Percentiles rank a stretch among this genome's conserved stretches.
These are phyloP conservation scores for Manis crassicaudata DNA, from an alignment of 2,797 vertebrate genomes.

Conservation along the genomic window DNA sequence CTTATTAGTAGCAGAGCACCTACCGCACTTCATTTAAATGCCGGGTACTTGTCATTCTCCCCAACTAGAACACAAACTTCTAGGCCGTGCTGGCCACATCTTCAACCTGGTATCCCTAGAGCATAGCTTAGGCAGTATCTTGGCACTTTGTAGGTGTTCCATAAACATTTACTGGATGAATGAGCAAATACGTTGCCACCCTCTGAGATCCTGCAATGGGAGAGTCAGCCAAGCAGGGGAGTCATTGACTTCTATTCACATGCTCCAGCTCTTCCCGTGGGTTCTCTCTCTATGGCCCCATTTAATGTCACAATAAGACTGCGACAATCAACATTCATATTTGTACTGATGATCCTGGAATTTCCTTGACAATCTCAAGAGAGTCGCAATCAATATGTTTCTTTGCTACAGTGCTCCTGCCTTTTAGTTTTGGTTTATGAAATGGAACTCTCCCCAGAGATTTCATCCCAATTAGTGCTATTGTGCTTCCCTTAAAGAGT, in stretches of 20 bases:
- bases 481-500: conserved; percentile 28
- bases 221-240: not conserved
- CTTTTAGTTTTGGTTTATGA: conserved; percentile 13
- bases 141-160: not conserved
- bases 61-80: not conserved
- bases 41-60: not conserved
- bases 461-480: conserved; percentile 44
- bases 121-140: not conserved
- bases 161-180: conserved; percentile 4
- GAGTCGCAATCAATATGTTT: conserved; percentile 47
- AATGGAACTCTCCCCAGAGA: not conserved
- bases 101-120: not conserved
- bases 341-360: conserved; percentile 30
- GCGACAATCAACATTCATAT: conserved; percentile 22
- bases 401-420: not conserved
- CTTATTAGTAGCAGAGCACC: not conserved
- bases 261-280: not conserved
- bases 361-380: conserved; percentile 52
- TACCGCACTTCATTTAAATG: not conserved
- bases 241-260: not conserved
- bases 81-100: not conserved
- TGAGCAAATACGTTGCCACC: not conserved
- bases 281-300: not conserved
- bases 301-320: not conserved
- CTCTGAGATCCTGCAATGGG: not conserved